These are phyloP conservation scores for Anas bernieri DNA, from an alignment of 2,797 vertebrate species.

Conservation along the genomic window DNA sequence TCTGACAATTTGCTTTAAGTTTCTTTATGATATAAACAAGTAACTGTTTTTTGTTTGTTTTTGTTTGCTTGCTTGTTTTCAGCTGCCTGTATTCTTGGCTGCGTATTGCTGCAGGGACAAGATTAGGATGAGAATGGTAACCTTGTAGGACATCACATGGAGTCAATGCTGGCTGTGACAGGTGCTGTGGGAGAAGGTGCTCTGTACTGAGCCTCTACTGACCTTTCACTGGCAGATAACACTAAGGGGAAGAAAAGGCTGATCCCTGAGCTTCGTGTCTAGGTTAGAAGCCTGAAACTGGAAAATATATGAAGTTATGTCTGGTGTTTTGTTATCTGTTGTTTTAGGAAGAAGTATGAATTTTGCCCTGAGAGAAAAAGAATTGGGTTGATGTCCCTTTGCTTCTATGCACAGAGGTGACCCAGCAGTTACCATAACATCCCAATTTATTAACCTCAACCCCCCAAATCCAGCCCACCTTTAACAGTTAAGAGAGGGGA, in stretches of 20 bases:
- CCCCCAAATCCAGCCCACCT: not conserved
- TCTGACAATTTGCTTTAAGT: not conserved
- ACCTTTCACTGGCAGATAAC: not conserved
- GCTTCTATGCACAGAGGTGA: not conserved
- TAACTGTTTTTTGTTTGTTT: accelerated
- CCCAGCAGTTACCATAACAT: not conserved
- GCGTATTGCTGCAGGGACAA: not conserved
- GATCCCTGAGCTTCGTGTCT: not conserved
- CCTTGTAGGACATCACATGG: not conserved
- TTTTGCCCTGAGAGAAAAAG: not conserved
- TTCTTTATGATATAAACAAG: not conserved
- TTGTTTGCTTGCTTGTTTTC: not conserved
- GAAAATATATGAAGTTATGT: not conserved
- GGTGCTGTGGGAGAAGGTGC: not conserved
- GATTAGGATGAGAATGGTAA: not conserved
- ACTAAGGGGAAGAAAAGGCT: not conserved
- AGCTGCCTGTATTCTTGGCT: not conserved
- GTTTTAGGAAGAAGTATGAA: not conserved
- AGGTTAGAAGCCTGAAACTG: not conserved
- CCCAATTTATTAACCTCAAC: not conserved
- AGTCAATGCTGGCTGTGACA: not conserved
- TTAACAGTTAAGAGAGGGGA: not conserved
- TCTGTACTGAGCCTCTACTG: not conserved
- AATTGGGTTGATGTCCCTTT: not conserved
- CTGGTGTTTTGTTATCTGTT: not conserved